phyloP scores from a whole-genome alignment of 2,888 invertebrate species.

The Papilio elwesi region DNA sequence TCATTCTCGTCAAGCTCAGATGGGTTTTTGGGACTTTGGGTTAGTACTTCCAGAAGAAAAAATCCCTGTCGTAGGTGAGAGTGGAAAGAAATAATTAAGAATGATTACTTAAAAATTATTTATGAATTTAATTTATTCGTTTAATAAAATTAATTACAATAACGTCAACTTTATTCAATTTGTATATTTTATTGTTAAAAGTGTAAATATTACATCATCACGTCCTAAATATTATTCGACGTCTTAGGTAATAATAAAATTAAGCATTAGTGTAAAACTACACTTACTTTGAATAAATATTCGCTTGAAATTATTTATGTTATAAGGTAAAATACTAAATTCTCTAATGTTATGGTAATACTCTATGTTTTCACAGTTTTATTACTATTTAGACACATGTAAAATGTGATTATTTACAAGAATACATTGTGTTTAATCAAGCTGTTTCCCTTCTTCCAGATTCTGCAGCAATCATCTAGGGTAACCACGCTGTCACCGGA shows the following conservation, averaged over 20 bases:
- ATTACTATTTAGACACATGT: background rate
- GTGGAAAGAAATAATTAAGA: background rate
- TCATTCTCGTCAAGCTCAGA: no score
- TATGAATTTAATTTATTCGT: background rate
- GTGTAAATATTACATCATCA: no score
- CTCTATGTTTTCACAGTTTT: no score
- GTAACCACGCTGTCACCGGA: conserved; percentile 64
- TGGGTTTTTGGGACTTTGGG: no score
- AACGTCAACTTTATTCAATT: no score
- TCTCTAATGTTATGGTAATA: no score
- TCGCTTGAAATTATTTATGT: no score
- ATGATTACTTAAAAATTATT: background rate
- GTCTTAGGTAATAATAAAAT: background rate
- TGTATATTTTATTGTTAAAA: no score
- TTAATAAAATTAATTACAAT: no score
- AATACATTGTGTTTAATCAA: background rate
- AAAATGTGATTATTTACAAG: background rate
- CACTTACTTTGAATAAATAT: no score
- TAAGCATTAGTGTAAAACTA: no score
- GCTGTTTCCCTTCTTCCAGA: conserved; percentile 54
- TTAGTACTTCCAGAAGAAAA: background rate
- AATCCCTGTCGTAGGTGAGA: background rate
- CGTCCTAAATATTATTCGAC: background rate
- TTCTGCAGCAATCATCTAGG: conserved; percentile 67
- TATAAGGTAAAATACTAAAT: no score